A percentile compares a stretch with the other conserved stretches of the same genome.
Evolutionary conservation across 2,113 vertebrate genomes (phyloP).

Genomic region (Sander vitreus): DNA sequence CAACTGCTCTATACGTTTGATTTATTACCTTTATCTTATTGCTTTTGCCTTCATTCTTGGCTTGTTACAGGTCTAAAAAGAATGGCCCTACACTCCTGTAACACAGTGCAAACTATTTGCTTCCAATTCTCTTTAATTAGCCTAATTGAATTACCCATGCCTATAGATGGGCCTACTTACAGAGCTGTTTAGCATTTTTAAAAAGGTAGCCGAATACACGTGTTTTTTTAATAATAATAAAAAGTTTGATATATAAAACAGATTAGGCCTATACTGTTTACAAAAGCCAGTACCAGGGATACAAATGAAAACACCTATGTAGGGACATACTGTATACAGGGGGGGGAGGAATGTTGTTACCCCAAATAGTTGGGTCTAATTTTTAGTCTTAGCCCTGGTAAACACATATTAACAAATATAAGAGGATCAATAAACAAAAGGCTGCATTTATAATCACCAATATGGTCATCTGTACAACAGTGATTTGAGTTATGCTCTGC

Average conservation of each 20-base stretch:
- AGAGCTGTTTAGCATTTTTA: background rate
- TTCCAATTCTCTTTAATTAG: background rate
- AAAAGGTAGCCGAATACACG: background rate
- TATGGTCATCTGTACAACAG: background rate
- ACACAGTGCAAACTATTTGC: background rate
- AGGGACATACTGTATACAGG: background rate
- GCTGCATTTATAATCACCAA: background rate
- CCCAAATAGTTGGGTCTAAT: too few relatives aligned
- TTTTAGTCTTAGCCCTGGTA: background rate
- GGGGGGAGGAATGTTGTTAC: too few relatives aligned
- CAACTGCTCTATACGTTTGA: background rate
- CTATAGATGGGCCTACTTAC: too few relatives aligned
- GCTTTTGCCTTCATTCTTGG: background rate
- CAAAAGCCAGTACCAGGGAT: background rate
- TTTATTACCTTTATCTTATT: background rate
- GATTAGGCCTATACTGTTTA: too few relatives aligned
- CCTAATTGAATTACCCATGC: too few relatives aligned
- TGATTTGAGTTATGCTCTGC: too few relatives aligned
- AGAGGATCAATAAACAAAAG: background rate
- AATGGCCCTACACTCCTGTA: background rate
- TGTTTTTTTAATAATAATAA: background rate
- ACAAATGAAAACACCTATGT: background rate
- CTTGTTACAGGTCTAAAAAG: background rate
- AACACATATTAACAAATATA: background rate
- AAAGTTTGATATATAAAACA: background rate